These are phyloP conservation scores for Listronotus oregonensis DNA, from an alignment of 1,140 invertebrate genomes.

Conservation along the genomic window DNA sequence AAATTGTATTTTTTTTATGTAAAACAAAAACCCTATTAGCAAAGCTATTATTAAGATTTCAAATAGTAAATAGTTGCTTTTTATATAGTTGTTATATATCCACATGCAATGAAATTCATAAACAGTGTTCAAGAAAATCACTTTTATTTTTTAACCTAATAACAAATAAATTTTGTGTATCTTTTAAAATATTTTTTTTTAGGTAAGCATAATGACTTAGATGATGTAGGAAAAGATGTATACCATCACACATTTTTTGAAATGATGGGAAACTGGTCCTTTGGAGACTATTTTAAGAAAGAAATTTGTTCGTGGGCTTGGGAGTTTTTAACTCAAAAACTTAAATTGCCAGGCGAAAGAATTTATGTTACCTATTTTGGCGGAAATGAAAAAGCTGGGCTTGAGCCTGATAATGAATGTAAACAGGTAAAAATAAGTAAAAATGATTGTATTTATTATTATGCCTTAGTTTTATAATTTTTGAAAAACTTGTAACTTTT, in stretches of 20 bases:
- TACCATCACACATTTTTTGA: conserved; percentile 99
- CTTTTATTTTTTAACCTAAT: too few relatives aligned
- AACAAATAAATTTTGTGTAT: too few relatives aligned
- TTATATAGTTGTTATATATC: too few relatives aligned
- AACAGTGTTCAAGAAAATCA: too few relatives aligned
- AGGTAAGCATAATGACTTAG: conserved; percentile 99
- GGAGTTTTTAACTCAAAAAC: conserved; percentile 88
- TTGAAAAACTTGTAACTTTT: too few relatives aligned
- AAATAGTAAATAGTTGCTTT: too few relatives aligned
- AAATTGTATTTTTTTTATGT: too few relatives aligned
- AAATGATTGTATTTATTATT: too few relatives aligned
- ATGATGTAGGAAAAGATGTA: conserved; percentile 99
- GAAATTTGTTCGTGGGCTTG: conserved; percentile 97
- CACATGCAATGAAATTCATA: too few relatives aligned
- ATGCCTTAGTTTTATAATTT: too few relatives aligned
- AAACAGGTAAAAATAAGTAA: conserved; percentile 63
- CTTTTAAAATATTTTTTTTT: background rate
- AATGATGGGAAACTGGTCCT: conserved; percentile 99
- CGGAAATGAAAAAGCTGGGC: conserved; percentile 79
- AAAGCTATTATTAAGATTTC: too few relatives aligned
- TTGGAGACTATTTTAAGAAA: conserved; percentile 99
- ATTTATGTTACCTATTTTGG: conserved; percentile 99
- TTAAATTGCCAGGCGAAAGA: conserved; percentile 79
- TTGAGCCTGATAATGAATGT: conserved; percentile 94
- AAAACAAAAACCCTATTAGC: too few relatives aligned